These are phyloP conservation scores for Dendrolimus punctatus DNA, from an alignment of 1,140 invertebrate species.

Conservation along the genomic window DNA sequence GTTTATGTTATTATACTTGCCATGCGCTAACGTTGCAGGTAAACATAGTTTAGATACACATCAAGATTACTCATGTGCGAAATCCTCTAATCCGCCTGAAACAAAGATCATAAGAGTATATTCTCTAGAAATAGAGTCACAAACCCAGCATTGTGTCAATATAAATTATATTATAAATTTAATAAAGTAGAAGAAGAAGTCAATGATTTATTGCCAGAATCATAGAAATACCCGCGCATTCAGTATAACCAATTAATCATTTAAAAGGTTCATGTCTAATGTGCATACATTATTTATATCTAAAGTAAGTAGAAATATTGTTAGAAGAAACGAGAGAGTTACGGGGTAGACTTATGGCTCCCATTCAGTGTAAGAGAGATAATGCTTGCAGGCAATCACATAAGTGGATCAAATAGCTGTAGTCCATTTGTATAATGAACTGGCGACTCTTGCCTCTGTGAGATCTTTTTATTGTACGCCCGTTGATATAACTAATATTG, in stretches of 20 bases:
- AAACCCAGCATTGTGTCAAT: too few relatives aligned
- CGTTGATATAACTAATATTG: slow-evolving; percentile 31
- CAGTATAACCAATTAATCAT: not conserved
- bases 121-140: too few relatives aligned
- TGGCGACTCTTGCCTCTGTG: slow-evolving; percentile 49
- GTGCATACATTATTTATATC: slow-evolving; percentile 34
- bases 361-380: slow-evolving; percentile 63
- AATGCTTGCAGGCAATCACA: slow-evolving; percentile 70
- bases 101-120: too few relatives aligned
- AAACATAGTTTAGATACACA: too few relatives aligned
- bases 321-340: slow-evolving; percentile 55
- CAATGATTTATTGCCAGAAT: too few relatives aligned
- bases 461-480: slow-evolving; percentile 55
- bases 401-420: slow-evolving; percentile 71
- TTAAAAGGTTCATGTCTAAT: slow-evolving; percentile 7
- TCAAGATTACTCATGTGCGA: too few relatives aligned
- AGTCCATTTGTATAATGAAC: slow-evolving; percentile 71
- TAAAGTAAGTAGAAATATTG: slow-evolving; percentile 49
- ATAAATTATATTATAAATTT: too few relatives aligned
- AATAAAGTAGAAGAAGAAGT: too few relatives aligned
- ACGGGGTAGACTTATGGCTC: slow-evolving; percentile 66
- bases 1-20: too few relatives aligned
- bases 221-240: too few relatives aligned
- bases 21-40: too few relatives aligned
- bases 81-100: too few relatives aligned